Conservation (phyloP, 2,888 invertebrate species). For the Aleiodes testaceus region DNA sequence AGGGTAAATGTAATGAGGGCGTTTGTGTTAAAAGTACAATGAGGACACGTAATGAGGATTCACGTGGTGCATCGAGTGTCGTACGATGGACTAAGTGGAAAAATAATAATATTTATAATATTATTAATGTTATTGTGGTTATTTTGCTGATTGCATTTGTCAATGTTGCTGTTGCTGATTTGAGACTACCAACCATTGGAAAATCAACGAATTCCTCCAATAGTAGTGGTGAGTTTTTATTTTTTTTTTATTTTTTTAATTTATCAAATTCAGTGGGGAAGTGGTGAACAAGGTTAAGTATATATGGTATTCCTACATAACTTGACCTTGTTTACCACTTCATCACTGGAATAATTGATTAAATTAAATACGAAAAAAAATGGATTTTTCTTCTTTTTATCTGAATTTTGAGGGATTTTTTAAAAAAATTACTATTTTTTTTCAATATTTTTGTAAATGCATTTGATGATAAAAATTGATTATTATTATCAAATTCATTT, state of each 20-base stretch:
- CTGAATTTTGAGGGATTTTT: too few species aligned
- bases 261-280: too few species aligned
- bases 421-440: too few species aligned
- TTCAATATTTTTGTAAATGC: too few species aligned
- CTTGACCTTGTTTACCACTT: too few species aligned
- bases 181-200: slow-evolving; percentile 30
- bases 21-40: slow-evolving; percentile 39
- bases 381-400: too few species aligned
- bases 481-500: too few species aligned
- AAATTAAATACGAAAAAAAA: too few species aligned
- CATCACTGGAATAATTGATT: too few species aligned
- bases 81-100: slow-evolving; percentile 62
- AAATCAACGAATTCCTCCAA: slow-evolving; percentile 33
- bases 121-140: slow-evolving; percentile 43
- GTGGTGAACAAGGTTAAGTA: too few species aligned
- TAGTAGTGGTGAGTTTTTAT: slow-evolving; percentile 32
- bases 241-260: background rate
- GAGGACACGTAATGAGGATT: slow-evolving; percentile 32
- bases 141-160: slow-evolving; percentile 44
- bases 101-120: slow-evolving; percentile 22
- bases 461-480: too few species aligned
- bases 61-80: slow-evolving; percentile 62
- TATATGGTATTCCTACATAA: too few species aligned
- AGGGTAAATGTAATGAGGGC: background rate
- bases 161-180: slow-evolving; percentile 40